These are phyloP conservation scores for Mesaphorura yosii DNA, from an alignment of 1,140 invertebrate species.

Conservation along the genomic window DNA sequence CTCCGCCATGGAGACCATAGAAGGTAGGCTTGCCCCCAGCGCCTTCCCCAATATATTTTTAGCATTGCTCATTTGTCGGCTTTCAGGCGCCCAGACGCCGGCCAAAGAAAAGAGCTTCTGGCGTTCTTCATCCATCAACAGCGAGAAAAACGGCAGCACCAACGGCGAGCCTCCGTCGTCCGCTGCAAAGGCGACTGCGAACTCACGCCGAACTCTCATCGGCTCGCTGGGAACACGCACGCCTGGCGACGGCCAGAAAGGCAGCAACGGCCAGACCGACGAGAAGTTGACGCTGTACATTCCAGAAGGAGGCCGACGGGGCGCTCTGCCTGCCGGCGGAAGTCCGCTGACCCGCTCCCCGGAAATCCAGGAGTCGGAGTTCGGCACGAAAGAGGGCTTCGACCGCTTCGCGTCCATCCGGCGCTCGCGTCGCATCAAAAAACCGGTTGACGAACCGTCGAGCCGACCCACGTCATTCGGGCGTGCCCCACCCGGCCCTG, in stretches of 20 bases:
- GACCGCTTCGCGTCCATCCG: slow-evolving; percentile 68
- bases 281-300: slow-evolving; percentile 54
- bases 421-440: slow-evolving; percentile 67
- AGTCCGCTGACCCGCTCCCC: too few species aligned
- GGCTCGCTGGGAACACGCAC: slow-evolving; percentile 40
- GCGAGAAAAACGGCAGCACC: not conserved
- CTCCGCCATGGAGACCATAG: slow-evolving; percentile 70
- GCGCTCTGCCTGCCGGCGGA: too few species aligned
- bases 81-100: slow-evolving; percentile 50
- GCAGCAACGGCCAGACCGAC: slow-evolving; percentile 34
- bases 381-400: slow-evolving; percentile 42
- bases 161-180: not conserved
- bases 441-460: slow-evolving; percentile 54
- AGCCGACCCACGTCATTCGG: slow-evolving; percentile 29
- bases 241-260: too few species aligned
- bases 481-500: not conserved
- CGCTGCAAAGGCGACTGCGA: too few species aligned
- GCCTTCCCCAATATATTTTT: not conserved
- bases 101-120: slow-evolving; percentile 63
- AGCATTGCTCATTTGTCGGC: not conserved
- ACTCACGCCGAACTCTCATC: slow-evolving; percentile 34
- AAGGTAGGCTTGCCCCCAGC: slow-evolving; percentile 50
- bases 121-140: slow-evolving; percentile 46
- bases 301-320: slow-evolving; percentile 34
- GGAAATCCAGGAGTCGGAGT: too few species aligned